phyloP scores from a whole-genome alignment of 2,113 vertebrate genomes.

The Xiphorhynchus elegans region DNA sequence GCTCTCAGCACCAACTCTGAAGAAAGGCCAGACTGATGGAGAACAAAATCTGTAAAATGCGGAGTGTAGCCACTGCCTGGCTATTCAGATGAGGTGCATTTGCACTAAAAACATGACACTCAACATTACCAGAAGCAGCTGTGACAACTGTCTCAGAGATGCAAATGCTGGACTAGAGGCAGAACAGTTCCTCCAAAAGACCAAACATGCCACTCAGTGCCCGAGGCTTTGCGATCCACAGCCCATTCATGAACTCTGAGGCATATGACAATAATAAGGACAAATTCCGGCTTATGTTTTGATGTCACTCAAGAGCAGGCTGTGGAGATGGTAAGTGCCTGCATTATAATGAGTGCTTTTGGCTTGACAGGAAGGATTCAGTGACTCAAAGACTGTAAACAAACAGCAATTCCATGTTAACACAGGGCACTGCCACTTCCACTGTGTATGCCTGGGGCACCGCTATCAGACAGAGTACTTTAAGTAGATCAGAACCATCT shows the following conservation, averaged over 20 bases:
- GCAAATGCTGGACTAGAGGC: conserved; percentile 36
- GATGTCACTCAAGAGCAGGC: conserved; percentile 25
- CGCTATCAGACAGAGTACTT: background rate
- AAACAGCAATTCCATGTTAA: conserved; percentile 56
- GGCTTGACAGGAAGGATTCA: conserved; percentile 52
- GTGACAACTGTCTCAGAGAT: conserved; percentile 46
- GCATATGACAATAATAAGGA: conserved; percentile 34
- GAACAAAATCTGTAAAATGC: background rate
- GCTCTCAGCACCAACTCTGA: background rate
- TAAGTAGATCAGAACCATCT: background rate
- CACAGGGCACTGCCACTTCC: conserved; percentile 8
- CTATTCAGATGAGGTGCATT: background rate
- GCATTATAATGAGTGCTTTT: conserved; percentile 22
- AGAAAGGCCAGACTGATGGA: background rate
- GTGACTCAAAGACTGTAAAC: conserved; percentile 35
- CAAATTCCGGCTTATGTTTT: background rate
- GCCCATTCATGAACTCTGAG: conserved; percentile 40
- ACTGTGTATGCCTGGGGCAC: conserved; percentile 40
- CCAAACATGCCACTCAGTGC: background rate
- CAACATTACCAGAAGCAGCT: background rate
- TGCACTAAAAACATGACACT: conserved; percentile 6
- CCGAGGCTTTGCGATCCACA: background rate
- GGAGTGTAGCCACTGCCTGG: background rate
- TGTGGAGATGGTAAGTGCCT: conserved; percentile 8
- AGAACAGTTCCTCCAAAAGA: conserved; percentile 45